A percentile compares a stretch with the other conserved stretches of the same genome.
Conservation (phyloP, 2,113 vertebrate species). For the Anguilla rostrata region DNA sequence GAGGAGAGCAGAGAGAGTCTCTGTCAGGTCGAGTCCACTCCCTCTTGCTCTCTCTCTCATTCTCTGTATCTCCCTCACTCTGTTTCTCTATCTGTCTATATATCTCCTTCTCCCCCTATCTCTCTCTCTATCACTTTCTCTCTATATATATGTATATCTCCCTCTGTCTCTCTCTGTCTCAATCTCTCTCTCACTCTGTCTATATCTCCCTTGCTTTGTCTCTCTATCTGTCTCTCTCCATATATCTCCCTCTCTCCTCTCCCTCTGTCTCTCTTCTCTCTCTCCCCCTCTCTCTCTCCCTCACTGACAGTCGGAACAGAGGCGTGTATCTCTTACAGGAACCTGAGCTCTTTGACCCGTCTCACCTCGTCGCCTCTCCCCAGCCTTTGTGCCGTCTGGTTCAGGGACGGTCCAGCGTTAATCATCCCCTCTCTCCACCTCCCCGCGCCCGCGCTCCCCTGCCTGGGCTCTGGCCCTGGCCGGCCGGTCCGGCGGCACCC, state of each 20-base stretch:
- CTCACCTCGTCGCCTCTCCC: constrained; percentile 2
- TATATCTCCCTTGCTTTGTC: too few species aligned
- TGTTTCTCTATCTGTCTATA: not conserved
- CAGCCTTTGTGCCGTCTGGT: not conserved
- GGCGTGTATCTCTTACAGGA: constrained; percentile 5
- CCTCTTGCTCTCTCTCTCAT: not conserved
- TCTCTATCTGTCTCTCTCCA: too few species aligned
- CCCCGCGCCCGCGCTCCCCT: not conserved
- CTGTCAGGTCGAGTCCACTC: not conserved
- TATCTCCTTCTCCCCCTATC: not conserved
- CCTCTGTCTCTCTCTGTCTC: too few species aligned
- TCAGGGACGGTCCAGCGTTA: not conserved
- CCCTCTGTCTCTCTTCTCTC: not conserved
- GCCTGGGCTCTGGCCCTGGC: not conserved
- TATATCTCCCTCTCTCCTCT: not conserved
- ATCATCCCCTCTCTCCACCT: not conserved
- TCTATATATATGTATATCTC: too few species aligned
- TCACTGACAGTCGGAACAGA: not conserved
- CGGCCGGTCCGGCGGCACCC: not conserved
- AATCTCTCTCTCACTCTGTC: too few species aligned
- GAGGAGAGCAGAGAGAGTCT: not conserved
- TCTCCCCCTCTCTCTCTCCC: constrained; percentile 1
- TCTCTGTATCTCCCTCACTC: not conserved
- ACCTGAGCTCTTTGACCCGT: not conserved
- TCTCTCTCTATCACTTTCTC: too few species aligned